Percentiles rank a stretch among this genome's conserved stretches.
These are phyloP conservation scores for Acanthococcus lagerstroemiae DNA, from an alignment of 2,888 invertebrate species.

Conservation along the genomic window DNA sequence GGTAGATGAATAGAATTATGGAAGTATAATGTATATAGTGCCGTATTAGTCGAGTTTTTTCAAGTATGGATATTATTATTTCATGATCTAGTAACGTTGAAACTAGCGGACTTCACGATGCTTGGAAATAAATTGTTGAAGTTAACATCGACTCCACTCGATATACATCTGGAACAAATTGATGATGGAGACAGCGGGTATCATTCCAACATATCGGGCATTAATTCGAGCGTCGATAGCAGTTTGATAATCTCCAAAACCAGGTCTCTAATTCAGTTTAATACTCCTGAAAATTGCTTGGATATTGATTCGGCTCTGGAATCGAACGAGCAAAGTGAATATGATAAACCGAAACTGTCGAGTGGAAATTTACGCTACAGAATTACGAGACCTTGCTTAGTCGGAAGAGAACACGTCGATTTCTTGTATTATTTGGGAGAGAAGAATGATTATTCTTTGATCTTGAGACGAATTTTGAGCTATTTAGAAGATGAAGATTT, in stretches of 20 bases:
- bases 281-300: neutral
- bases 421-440: conserved; percentile 41
- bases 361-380: neutral
- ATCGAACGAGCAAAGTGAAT: neutral
- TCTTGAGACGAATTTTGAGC: conserved; percentile 41
- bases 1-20: no score
- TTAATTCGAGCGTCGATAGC: neutral
- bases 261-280: neutral
- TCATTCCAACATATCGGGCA: conserved; percentile 10
- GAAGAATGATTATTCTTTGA: conserved; percentile 41
- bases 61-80: no score
- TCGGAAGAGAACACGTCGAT: conserved; percentile 40
- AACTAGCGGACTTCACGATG: neutral
- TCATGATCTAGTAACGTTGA: no score
- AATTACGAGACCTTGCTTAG: conserved; percentile 18
- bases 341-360: neutral
- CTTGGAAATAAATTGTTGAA: neutral
- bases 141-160: neutral
- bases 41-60: no score
- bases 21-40: no score
- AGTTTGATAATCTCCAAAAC: neutral
- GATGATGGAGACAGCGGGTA: conserved; percentile 23
- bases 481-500: conserved; percentile 42
- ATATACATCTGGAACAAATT: neutral
- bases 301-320: neutral